A percentile compares a stretch with the other conserved stretches of the same genome.
Evolutionary conservation across 1,140 invertebrate genomes (phyloP).

Genomic region (Pararge aegeria): DNA sequence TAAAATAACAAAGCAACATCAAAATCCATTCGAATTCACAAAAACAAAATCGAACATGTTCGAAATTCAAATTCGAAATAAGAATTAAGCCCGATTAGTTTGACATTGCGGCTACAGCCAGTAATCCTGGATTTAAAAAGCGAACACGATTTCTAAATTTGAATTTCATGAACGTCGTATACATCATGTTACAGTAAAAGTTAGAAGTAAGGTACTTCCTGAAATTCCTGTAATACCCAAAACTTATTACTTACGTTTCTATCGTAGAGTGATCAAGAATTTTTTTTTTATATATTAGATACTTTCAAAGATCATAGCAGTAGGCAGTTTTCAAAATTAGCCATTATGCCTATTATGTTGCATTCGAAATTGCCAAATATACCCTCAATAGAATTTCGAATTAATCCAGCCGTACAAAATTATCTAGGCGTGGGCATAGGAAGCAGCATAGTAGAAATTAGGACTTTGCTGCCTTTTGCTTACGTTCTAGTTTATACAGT

Average conservation of each 20-base stretch:
- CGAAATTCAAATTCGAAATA: conserved; percentile 30
- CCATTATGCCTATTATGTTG: too few relatives aligned
- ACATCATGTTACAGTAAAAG: neutral
- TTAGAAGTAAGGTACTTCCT: neutral
- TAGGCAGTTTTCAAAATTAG: too few relatives aligned
- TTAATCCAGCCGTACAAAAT: too few relatives aligned
- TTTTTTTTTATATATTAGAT: too few relatives aligned
- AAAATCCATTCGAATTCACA: conserved; percentile 1
- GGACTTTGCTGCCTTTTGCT: neutral
- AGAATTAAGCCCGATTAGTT: conserved; percentile 33
- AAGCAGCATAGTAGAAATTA: neutral
- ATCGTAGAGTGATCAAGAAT: too few relatives aligned
- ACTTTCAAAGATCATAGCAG: too few relatives aligned
- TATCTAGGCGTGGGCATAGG: too few relatives aligned
- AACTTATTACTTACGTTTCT: too few relatives aligned
- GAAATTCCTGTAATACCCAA: neutral
- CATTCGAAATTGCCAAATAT: too few relatives aligned
- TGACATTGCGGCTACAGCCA: conserved; percentile 32
- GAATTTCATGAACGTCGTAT: conserved; percentile 39
- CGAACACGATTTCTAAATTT: conserved; percentile 37
- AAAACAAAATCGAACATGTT: conserved; percentile 23
- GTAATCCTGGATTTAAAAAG: conserved; percentile 38
- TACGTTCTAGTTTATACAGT: neutral
- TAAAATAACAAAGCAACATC: conserved; percentile 5
- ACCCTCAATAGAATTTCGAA: too few relatives aligned